Evolutionary conservation across 23 tunicate species (phyloP), one percentile per base, ranked within the genome.

Genomic region (Ascidia mentula): DNA sequence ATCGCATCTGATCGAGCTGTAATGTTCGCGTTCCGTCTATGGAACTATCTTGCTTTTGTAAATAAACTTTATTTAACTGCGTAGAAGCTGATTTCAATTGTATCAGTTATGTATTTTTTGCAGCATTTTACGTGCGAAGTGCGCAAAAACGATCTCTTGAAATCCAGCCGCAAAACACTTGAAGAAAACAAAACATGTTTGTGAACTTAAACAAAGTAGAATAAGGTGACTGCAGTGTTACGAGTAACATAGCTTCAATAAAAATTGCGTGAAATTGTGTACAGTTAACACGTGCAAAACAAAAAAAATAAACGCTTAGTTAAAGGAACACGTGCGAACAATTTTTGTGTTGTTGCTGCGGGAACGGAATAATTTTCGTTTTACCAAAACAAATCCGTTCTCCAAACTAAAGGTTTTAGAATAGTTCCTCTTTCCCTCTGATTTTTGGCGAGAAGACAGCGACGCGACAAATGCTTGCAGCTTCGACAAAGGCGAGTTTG

Each of bases 331-430:
- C 65, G 65, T 53, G 65, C 65, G 65, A 6, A 53, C 65, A 53
- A 53, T 53, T 53, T 53, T 53, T 28, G 65, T 53, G 13, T 80
- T 80, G 13, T 45, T 82, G 45, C 60, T 82, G 32, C 45, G 72
- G 34, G 86, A 82, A 30, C 86, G 72, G 59, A 82, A 82, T 72
- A 82, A 37, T 37, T 82, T 82, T 46, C 60, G 69, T 53, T 82
- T 82, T n/a, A 69, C 75, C 32, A 82, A 40, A 8, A 82, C 72
- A 73, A 82, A 82, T n/a, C 73, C 86, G 22, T 77, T 61, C 33
- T 40, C 34, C 34, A 82, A 37, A 34, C 79, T 82, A 0, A 82
- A 40, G 31, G 32, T 72, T 53, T 73, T 73, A 2, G 72, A 37
- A 0, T 22, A 40, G 28, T n/a, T 33, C 7, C 59, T n/a, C 53